Conservation (phyloP, 2,113 vertebrate genomes). For the Nanorana parkeri region DNA sequence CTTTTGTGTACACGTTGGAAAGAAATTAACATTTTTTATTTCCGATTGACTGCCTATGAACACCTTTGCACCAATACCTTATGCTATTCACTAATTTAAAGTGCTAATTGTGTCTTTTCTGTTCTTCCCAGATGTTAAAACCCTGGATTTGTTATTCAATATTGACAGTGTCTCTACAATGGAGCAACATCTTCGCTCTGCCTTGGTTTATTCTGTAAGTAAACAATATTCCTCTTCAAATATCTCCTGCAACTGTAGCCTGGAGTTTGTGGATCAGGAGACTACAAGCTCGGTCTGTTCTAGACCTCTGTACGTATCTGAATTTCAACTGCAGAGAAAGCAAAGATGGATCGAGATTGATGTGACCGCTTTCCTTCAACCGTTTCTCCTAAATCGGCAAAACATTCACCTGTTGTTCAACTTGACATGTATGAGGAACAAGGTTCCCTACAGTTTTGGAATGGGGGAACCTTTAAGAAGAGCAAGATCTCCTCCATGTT, state of each 20-base stretch:
- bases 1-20: too few relatives aligned
- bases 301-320: conserved; percentile 60
- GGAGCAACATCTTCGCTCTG: conserved; percentile 86
- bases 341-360: conserved; percentile 86
- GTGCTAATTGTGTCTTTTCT: neutral
- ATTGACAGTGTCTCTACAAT: conserved; percentile 81
- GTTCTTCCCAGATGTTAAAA: conserved; percentile 68
- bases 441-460: conserved; percentile 32
- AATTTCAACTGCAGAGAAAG: conserved; percentile 63
- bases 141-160: conserved; percentile 85
- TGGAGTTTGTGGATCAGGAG: conserved; percentile 72
- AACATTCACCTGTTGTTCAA: conserved; percentile 80
- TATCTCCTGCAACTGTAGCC: conserved; percentile 71
- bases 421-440: conserved; percentile 76
- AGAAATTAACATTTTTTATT: too few relatives aligned
- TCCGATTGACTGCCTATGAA: too few relatives aligned
- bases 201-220: conserved; percentile 85
- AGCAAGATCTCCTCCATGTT: conserved; percentile 76
- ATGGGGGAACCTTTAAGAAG: conserved; percentile 48
- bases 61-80: neutral
- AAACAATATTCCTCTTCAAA: conserved; percentile 63
- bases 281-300: conserved; percentile 65
- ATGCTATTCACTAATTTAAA: neutral
- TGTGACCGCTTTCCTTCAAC: conserved; percentile 82
- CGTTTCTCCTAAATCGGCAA: conserved; percentile 76